These are phyloP conservation scores for Xiphias gladius DNA, from an alignment of 2,113 vertebrate genomes.

Conservation along the genomic window DNA sequence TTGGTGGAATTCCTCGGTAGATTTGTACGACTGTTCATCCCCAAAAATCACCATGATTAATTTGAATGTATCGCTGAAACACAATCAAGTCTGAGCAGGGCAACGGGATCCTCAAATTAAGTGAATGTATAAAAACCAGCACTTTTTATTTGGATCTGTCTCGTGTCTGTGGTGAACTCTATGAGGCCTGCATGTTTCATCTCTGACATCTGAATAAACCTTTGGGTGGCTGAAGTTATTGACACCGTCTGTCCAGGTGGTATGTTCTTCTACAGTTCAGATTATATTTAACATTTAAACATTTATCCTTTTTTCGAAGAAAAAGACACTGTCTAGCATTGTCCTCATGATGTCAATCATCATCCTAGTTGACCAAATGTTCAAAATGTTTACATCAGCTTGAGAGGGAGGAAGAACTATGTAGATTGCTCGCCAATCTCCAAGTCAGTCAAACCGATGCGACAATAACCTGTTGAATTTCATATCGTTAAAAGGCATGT, in stretches of 20 bases:
- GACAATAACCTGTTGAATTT: conserved; percentile 5
- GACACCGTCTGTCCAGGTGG: conserved; percentile 28
- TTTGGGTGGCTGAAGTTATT: conserved; percentile 35
- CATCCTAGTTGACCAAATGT: conserved; percentile 74
- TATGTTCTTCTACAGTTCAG: conserved; percentile 44
- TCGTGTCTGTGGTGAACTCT: conserved; percentile 7
- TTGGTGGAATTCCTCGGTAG: neutral
- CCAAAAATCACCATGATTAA: neutral
- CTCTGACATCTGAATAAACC: conserved; percentile 73
- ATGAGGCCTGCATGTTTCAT: conserved; percentile 30
- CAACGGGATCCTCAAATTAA: neutral
- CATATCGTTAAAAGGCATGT: neutral
- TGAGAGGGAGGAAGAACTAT: conserved; percentile 46
- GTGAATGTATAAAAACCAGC: conserved; percentile 54
- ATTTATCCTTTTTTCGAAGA: conserved; percentile 15
- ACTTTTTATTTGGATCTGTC: conserved; percentile 18
- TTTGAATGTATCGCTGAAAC: neutral
- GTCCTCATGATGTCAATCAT: conserved; percentile 62
- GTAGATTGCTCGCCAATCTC: conserved; percentile 12
- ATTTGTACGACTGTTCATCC: no score
- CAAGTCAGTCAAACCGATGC: neutral
- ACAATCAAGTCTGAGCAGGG: neutral
- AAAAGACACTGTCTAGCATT: conserved; percentile 36
- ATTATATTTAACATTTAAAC: conserved; percentile 39
- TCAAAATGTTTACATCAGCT: conserved; percentile 74